Base-by-base conservation (phyloP, 2,888 invertebrate species). In the Onchidella celtica region DNA sequence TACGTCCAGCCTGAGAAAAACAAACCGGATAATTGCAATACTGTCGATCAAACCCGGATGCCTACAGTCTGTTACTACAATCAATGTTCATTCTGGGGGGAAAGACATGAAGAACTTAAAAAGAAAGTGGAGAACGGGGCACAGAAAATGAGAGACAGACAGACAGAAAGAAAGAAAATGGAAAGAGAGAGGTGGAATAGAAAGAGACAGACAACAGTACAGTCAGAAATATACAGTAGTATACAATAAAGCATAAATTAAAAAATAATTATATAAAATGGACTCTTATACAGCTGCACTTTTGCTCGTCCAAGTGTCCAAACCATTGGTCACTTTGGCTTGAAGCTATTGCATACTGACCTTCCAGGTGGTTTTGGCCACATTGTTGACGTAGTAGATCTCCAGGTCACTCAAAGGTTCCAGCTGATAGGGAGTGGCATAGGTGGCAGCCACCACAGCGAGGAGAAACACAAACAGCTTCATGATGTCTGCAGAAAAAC, bases 351-450 rank as follows among this genome's bases (percentile, higher is more conserved):
- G n/a, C 14, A n/a, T 32, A 59, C 69, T 38, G 9, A 70, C 79
- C 79, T 38, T 69, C 79, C 79, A 79, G 11, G 61, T 40, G 3
- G 27, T 29, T 4, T 38, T 70, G 1, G 77, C 47, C 68, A 69
- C 6, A 38, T 32, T 66, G 68, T 77, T 77, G 68, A 77, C 57
- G 69, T 69, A 77, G 57, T 57, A 77, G n/a, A 77, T 77, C 69
- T 77, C 68, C 0, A 36, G 68, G 34, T 77, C 77, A 17, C 77
- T 81, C 75, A 68, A n/a, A 3, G 72, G 79, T 6, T 59, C 61
- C 3, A 63, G 29, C 6, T 27, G 29, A 9, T 40, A 59, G 2
- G 61, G 17, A 2, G 57, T 55, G 11, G 61, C 79, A 27, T 34
- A 55, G 24, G 77, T 65, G 27, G 69, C n/a, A 24, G 47, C 76